Conservation (phyloP, 2,113 vertebrate genomes). For the Gracilinanus agilis region DNA sequence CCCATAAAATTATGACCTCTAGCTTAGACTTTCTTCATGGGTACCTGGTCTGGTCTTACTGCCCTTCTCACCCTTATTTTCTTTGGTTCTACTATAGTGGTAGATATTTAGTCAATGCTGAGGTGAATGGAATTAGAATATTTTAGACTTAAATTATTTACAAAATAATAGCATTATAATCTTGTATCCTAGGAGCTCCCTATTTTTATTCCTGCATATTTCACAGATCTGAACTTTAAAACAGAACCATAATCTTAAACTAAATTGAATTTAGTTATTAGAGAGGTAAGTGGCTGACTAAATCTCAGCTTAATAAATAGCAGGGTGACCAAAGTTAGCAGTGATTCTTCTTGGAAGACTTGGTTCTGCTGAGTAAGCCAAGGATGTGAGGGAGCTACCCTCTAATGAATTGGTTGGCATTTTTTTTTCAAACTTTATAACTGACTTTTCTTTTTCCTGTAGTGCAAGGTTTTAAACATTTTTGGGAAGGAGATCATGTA, state of each 20-base stretch:
- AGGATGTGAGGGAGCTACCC: constrained; percentile 73
- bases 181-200: constrained; percentile 24
- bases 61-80: not conserved
- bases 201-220: constrained; percentile 67
- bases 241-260: constrained; percentile 53
- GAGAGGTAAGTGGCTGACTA: constrained; percentile 55
- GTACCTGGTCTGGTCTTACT: not conserved
- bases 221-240: constrained; percentile 65
- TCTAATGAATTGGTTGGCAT: constrained; percentile 80
- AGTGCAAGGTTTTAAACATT: constrained; percentile 75
- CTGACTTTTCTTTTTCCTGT: not conserved
- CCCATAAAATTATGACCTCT: not conserved
- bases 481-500: constrained; percentile 64
- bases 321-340: constrained; percentile 76
- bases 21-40: not conserved
- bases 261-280: not conserved
- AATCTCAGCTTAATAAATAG: constrained; percentile 72
- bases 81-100: not conserved
- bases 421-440: constrained; percentile 47
- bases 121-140: not conserved
- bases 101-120: not conserved
- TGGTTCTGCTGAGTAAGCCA: constrained; percentile 80
- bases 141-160: not conserved
- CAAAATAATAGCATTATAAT: not conserved
- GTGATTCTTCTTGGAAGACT: constrained; percentile 57